phyloP scores from a whole-genome alignment of 2,888 invertebrate species.

The Tipula unca region DNA sequence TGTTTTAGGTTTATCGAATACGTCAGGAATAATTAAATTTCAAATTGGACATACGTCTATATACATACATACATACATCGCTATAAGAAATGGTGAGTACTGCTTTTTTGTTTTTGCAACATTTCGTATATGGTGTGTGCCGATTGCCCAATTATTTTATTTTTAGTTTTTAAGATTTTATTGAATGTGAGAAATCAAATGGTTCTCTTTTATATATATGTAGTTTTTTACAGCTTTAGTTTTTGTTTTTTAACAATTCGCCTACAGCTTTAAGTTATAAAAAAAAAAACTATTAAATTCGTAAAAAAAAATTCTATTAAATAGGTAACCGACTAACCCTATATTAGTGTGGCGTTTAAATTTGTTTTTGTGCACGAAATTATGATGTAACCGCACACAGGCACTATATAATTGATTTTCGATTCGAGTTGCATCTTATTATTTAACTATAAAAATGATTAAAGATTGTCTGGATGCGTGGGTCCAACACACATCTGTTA shows the following conservation, averaged over 20 bases:
- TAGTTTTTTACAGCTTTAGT: neutral
- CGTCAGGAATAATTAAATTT: neutral
- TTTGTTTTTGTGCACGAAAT: too few relatives aligned
- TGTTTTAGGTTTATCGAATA: neutral
- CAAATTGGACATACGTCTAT: neutral
- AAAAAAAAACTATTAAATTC: neutral
- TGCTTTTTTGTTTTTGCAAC: neutral
- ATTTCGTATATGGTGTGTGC: neutral
- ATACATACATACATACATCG: neutral
- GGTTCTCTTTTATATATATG: neutral
- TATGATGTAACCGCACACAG: neutral
- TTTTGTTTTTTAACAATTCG: neutral
- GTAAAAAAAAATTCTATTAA: neutral
- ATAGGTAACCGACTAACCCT: neutral
- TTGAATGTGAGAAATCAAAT: neutral
- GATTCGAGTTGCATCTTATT: neutral
- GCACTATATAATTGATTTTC: neutral
- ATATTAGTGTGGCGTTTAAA: neutral
- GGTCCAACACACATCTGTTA: neutral
- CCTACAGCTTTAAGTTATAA: neutral
- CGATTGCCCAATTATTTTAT: neutral
- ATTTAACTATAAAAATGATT: neutral
- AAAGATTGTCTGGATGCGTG: neutral
- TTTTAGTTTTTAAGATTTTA: too few relatives aligned
- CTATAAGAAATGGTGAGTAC: neutral